Evolutionary conservation across 2,797 vertebrate species (phyloP), one percentile per base, ranked within the genome.

Genomic region (Aselliscus stoliczkanus): DNA sequence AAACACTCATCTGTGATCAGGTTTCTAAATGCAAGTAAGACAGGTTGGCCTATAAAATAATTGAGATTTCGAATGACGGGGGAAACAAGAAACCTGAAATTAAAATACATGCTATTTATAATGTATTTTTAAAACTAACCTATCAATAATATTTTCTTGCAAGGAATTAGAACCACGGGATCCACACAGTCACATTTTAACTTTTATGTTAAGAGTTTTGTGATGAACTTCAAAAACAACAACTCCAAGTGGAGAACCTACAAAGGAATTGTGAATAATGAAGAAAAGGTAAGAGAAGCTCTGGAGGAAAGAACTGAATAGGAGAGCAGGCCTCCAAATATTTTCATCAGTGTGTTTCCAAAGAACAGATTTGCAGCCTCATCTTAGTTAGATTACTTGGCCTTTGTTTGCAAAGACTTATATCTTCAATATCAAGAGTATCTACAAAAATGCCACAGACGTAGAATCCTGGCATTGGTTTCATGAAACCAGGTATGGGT

Each of bases 131-230:
- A 67, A 91, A 87, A 69, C 80, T 96, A 92, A 94, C 69, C 54
- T 84, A 54, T 54, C 88, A 73, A 77, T 69, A 69, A 77, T 86
- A 21, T 97, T 97, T 97, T 96, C n/a, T 97, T 96, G 29, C 70
- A 98, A 99, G 99, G 98, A 56, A 99, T 99, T 96, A 97, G 98
- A 96, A 99, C 98, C 21, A 97, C 98, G 54, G 98, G 98, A 92
- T 98, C 98, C 58, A 96, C 97, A 0, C 89, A 93, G 42, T 67
- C 94, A 60, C 98, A 98, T 93, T 98, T 98, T 86, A 98, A 98
- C 97, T 98, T 98, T 69, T 99, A 98, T 2, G 98, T 99, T 39
- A 98, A 98, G 97, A 99, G 98, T 37, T 99, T 99, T 97, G 98
- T 98, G 94, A 97, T 99, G 95, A 98, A 98, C 93, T 98, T 98